Evolutionary conservation across 2,113 vertebrate genomes (phyloP), one percentile per base, ranked within the genome.

Genomic region (Solenodon paradoxus): DNA sequence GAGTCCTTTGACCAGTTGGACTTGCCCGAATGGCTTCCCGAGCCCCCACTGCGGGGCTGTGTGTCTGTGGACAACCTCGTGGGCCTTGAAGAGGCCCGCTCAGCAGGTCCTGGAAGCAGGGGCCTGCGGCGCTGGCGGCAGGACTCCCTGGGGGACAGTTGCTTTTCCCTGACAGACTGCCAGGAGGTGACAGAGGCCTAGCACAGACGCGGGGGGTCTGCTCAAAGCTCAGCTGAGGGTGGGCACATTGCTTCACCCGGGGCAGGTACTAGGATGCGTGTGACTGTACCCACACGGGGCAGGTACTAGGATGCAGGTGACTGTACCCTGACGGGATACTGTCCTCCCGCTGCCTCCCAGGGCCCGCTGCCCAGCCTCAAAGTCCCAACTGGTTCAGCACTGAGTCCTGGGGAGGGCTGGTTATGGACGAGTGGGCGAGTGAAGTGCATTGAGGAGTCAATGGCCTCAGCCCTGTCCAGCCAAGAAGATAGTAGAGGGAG

Each of bases 1-100:
- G 99, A 99, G 97, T 99, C 99, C 86, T 99, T 99, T 1, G 99
- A 99, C 66, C 99, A 98, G 90, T 98, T 99, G 20, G 99, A 99
- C 95, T 98, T 99, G 63, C 99, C 99, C 0, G 97, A 99, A 45
- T 97, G 98, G 3, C 89, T 97, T 3, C 83, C 98, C 0, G 1
- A 64, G 0, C 80, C 49, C 74, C 75, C 66, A 30, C 98, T 99
- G 99, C 97, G 99, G 92, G 98, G 98, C 86, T 99, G 99, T 0
- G 97, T 99, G 57, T 99, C 99, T 0, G 99, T 98, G 0, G 99
- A 99, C 94, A 98, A 99, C 98, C 99, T 99, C 1, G 96, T 99
- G 28, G 98, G 98, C 51, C 98, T 99, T 32, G 97, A 98, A 17
- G 98, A 98, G 32, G 93, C 96, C 71, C 92, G 87, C 32, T 0